These are phyloP conservation scores for Pseudeuparius sepicola DNA, from an alignment of 2,888 invertebrate genomes.

Conservation along the genomic window DNA sequence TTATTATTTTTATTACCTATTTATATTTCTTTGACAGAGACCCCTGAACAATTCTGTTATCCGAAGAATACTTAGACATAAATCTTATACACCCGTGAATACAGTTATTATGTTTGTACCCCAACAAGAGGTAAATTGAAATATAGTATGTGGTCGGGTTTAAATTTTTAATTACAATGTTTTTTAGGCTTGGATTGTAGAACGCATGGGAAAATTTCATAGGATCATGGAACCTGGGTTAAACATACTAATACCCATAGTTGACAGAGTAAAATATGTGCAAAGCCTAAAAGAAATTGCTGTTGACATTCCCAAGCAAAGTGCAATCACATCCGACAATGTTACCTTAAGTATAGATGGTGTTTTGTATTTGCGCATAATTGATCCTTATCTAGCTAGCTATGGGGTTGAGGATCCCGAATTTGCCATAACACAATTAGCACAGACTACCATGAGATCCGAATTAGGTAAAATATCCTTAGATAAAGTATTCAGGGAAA, in stretches of 20 bases:
- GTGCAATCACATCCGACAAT: constrained; percentile 96
- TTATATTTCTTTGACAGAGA: no score
- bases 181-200: constrained; percentile 88
- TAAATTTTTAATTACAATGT: constrained; percentile 2
- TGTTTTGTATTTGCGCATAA: constrained; percentile 86
- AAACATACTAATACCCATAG: constrained; percentile 81
- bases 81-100: constrained; percentile 65
- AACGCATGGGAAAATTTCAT: constrained; percentile 96
- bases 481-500: constrained; percentile 93
- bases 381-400: constrained; percentile 88
- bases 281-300: constrained; percentile 99
- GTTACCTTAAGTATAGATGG: constrained; percentile 96
- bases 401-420: constrained; percentile 99
- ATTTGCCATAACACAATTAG: constrained; percentile 97
- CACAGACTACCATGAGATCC: constrained; percentile 99
- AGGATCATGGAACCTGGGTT: constrained; percentile 90
- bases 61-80: no score
- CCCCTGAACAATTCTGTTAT: no score
- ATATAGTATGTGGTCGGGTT: constrained; percentile 9
- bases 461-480: constrained; percentile 95
- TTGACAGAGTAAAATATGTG: constrained; percentile 92
- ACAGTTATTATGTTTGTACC: constrained; percentile 96
- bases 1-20: no score
- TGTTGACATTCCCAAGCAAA: constrained; percentile 97
- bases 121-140: constrained; percentile 87